Percentiles rank a stretch among this genome's conserved stretches.
These are phyloP conservation scores for Lasius platythorax DNA, from an alignment of 2,888 invertebrate species.

Conservation along the genomic window DNA sequence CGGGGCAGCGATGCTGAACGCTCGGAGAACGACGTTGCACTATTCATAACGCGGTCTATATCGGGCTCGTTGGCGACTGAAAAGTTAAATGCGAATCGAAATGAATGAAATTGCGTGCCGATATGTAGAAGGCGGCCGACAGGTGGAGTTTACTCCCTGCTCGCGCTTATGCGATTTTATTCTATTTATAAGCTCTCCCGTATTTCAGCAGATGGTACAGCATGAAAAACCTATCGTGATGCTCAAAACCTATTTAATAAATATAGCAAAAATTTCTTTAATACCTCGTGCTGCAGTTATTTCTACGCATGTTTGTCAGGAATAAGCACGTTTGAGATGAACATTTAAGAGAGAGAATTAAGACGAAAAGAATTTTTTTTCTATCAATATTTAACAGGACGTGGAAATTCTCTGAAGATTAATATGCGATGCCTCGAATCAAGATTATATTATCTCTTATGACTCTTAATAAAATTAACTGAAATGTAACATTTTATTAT, in stretches of 20 bases:
- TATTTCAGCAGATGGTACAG: background rate
- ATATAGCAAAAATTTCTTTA: background rate
- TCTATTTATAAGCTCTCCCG: conserved; percentile 7
- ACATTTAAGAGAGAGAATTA: background rate
- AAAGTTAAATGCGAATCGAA: conserved; percentile 45
- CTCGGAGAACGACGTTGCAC: conserved; percentile 37
- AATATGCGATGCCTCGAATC: background rate
- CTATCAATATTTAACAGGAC: background rate
- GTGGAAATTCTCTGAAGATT: background rate
- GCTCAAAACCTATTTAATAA: background rate
- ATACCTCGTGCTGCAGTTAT: background rate
- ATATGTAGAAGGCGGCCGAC: conserved; percentile 36
- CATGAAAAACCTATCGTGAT: background rate
- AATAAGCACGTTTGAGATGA: background rate
- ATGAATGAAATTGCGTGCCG: conserved; percentile 47
- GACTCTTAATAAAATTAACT: background rate
- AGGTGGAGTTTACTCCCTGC: conserved; percentile 27
- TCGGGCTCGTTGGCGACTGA: conserved; percentile 39
- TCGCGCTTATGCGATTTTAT: background rate
- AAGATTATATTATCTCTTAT: background rate
- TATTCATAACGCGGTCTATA: conserved; percentile 54
- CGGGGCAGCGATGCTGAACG: conserved; percentile 44
- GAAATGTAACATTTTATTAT: background rate
- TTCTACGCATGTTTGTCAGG: background rate
- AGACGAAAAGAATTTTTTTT: background rate